Evolutionary conservation across 2,797 vertebrate species (phyloP).

Genomic region (Allochrocebus solatus): DNA sequence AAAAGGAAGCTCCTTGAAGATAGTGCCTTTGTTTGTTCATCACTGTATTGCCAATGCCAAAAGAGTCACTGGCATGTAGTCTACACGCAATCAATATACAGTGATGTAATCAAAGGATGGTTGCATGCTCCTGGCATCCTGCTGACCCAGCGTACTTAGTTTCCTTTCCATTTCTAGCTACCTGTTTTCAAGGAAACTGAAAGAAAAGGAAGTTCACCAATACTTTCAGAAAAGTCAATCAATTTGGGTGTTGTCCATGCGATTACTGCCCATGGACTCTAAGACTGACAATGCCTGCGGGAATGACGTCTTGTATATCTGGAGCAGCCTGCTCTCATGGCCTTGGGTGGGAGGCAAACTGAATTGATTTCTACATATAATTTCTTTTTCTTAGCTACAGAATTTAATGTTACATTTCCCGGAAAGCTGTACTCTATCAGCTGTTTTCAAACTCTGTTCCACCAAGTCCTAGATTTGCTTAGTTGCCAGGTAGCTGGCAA

Average conservation of each 20-base stretch:
- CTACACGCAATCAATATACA: background rate
- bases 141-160: background rate
- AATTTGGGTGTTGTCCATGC: background rate
- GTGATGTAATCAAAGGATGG: background rate
- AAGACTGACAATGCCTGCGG: rapidly evolving
- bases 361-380: background rate
- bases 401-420: background rate
- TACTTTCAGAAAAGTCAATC: background rate
- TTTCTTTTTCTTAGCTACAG: background rate
- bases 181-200: background rate
- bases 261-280: background rate
- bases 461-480: background rate
- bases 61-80: background rate
- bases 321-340: background rate
- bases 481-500: background rate
- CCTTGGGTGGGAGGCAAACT: background rate
- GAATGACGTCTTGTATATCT: rapidly evolving
- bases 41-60: background rate
- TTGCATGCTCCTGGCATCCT: background rate
- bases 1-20: background rate
- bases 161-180: background rate
- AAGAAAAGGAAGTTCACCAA: background rate
- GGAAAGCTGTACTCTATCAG: background rate
- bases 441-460: background rate
- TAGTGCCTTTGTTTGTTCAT: background rate